A percentile compares a stretch with the other conserved stretches of the same genome.
Conservation (phyloP, 2,888 invertebrate genomes). For the Boloria selene region DNA sequence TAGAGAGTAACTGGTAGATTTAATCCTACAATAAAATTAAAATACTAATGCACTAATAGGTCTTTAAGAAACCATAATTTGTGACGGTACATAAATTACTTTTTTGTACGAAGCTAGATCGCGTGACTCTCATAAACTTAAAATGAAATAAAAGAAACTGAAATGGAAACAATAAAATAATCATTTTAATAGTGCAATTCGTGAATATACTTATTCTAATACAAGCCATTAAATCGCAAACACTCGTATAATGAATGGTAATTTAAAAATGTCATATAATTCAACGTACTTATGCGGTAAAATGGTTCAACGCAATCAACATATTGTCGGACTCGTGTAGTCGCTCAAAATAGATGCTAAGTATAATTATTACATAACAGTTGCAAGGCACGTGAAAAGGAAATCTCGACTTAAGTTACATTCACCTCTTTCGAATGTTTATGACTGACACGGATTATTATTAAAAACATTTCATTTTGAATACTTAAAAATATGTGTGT, state of each 20-base stretch:
- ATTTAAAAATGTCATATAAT: background rate
- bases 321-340: constrained; percentile 10
- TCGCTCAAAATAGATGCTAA: constrained; percentile 25
- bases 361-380: constrained; percentile 23
- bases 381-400: constrained; percentile 31
- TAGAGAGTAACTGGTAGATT: too few relatives aligned
- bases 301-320: constrained; percentile 17
- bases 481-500: background rate
- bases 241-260: background rate
- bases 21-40: too few relatives aligned
- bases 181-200: background rate
- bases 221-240: too few relatives aligned
- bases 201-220: too few relatives aligned
- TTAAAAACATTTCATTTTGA: background rate
- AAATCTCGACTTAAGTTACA: constrained; percentile 26
- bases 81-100: constrained; percentile 1
- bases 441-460: background rate
- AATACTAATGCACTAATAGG: background rate
- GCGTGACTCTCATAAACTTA: background rate
- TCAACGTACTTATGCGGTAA: background rate
- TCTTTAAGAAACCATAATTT: background rate
- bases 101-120: too few relatives aligned
- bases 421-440: constrained; percentile 26
- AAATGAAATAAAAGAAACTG: background rate
- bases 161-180: constrained; percentile 1